phyloP scores from a whole-genome alignment of 2,888 invertebrate genomes.

The Mechanitis mazaeus region DNA sequence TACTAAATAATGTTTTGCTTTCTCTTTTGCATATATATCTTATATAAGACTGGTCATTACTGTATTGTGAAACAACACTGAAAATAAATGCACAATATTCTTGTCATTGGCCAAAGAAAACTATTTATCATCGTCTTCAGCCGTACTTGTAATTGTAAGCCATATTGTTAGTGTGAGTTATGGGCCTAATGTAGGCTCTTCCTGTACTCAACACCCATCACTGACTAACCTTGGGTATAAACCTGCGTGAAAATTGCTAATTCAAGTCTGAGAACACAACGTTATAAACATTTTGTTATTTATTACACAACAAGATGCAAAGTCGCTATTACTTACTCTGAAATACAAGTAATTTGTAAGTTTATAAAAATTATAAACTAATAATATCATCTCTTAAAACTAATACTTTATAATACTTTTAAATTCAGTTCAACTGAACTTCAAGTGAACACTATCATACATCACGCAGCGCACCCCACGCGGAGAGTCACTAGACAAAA shows the following conservation, averaged over 20 bases:
- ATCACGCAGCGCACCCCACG: constrained; percentile 59
- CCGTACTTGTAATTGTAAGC: constrained; percentile 70
- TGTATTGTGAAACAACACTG: constrained; percentile 29
- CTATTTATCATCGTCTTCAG: constrained; percentile 70
- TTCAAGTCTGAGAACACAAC: constrained; percentile 11
- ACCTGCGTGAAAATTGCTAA: constrained; percentile 26
- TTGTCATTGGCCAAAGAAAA: constrained; percentile 61
- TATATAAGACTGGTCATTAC: constrained; percentile 16
- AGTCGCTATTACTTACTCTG: not conserved
- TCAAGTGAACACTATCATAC: constrained; percentile 34
- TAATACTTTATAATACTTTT: not conserved
- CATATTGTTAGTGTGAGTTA: constrained; percentile 72
- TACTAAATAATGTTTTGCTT: not conserved
- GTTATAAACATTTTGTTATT: constrained; percentile 5
- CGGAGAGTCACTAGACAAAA: constrained; percentile 67
- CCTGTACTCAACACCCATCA: constrained; percentile 39
- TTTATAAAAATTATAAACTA: not conserved
- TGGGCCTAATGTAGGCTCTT: constrained; percentile 57
- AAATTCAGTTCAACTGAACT: constrained; percentile 10
- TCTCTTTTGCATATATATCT: not conserved
- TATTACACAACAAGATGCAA: constrained; percentile 1
- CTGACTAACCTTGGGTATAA: constrained; percentile 30
- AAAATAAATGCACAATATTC: constrained; percentile 42
- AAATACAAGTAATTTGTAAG: not conserved
- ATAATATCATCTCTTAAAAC: too few relatives aligned